Percentiles rank a stretch among this genome's conserved stretches.
Conservation (phyloP, 2,888 invertebrate species). For the Hanleya hanleyi region DNA sequence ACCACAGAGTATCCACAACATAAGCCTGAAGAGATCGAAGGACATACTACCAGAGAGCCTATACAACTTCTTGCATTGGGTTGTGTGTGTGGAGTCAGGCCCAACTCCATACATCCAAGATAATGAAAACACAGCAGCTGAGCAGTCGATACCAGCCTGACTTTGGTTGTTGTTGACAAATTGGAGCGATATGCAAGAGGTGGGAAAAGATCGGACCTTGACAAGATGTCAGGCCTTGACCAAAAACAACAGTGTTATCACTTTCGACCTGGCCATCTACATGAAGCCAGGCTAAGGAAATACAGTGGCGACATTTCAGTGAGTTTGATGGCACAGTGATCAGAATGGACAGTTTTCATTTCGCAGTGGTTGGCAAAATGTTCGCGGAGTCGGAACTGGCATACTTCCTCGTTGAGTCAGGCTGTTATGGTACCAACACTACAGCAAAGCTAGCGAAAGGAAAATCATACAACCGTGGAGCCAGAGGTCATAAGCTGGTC, state of each 20-base stretch:
- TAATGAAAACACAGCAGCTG: too few relatives aligned
- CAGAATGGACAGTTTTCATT: conserved; percentile 19
- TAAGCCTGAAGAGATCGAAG: too few relatives aligned
- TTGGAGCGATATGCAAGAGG: too few relatives aligned
- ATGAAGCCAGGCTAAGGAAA: conserved; percentile 18
- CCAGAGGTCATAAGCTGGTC: not conserved
- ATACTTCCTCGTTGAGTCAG: not conserved
- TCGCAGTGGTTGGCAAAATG: not conserved
- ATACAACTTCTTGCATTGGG: too few relatives aligned
- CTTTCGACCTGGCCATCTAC: conserved; percentile 19
- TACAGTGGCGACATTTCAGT: conserved; percentile 7
- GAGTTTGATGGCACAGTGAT: conserved; percentile 10
- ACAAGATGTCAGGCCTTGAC: not conserved
- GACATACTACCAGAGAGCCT: too few relatives aligned
- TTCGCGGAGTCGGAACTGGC: not conserved
- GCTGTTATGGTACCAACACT: not conserved
- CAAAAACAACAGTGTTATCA: conserved; percentile 11
- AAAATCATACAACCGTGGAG: not conserved
- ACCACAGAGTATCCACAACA: too few relatives aligned
- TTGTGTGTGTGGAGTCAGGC: too few relatives aligned
- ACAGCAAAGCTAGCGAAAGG: not conserved
- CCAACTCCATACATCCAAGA: too few relatives aligned
- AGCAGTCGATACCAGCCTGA: too few relatives aligned
- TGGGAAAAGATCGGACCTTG: not conserved
- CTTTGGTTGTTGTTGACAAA: too few relatives aligned